Evolutionary conservation across 2,888 invertebrate genomes (phyloP), one percentile per base, ranked within the genome.

Genomic region (Diplazon laetatorius): DNA sequence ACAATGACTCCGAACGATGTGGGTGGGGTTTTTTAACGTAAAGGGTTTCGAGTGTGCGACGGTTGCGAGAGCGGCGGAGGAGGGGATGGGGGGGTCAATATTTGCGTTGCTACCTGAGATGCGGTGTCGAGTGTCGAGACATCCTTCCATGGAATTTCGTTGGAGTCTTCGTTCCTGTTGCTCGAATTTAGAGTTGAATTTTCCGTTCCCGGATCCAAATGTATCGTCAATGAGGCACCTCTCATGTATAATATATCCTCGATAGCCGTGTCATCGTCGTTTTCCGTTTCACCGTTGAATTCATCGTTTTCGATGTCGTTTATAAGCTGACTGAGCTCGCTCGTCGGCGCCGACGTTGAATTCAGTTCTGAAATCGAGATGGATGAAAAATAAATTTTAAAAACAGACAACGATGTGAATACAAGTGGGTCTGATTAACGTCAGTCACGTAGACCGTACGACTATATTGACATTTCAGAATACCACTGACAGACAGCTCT

Each of bases 301-400:
- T 96, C 94, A 89, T 95, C 95, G 88, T 94, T 94, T 86, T 93
- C 94, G 62, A 93, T 92, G 84, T 93, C 93, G 20, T 86, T 85
- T 22, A 86, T 83, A 37, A 86, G 80, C 42, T 89, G 82, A 0
- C 91, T 89, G 50, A 90, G 89, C 65, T 93, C 93, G 72, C 89
- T 90, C 76, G 94, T 93, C 80, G 93, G 92, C 86, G 92, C 93
- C 74, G 91, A 91, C 71, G 96, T 95, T 82, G 95, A 93, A 91
- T 96, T 96, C 85, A 96, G 92, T 92, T 96, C 96, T 96, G 93
- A 4, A 85, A 87, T 75, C 30, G 20, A 1, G n/a, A n/a, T n/a
- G n/a, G n/a, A n/a, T n/a, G n/a, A n/a, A n/a, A n/a, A n/a, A n/a
- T n/a, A n/a, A n/a, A n/a, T n/a, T n/a, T n/a, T n/a, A 42, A 42